Base-by-base conservation (phyloP, 2,797 vertebrate genomes). In the Sandelia bainsii region DNA sequence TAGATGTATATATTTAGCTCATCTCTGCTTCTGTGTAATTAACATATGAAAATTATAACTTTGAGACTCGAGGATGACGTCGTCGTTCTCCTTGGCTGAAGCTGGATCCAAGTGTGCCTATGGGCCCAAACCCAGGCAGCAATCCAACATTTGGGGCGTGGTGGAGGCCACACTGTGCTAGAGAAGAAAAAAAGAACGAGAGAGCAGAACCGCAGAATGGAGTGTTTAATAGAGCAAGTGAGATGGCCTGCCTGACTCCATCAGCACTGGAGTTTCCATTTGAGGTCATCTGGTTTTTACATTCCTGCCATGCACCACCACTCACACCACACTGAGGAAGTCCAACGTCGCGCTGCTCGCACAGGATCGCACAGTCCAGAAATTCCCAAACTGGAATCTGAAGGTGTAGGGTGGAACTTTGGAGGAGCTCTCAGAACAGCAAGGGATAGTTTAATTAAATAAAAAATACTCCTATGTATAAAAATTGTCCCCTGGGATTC, bases 261-360 rank as follows among this genome's bases (percentile, higher is more conserved):
- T 62, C 76, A 71, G 77, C n/a, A 62, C 87, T 88, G 89, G 82
- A 92, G 89, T 93, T 93, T 93, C 91, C 92, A 93, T 92, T 86
- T 90, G 90, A 91, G 91, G 88, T 93, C 90, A 93, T 93, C 91
- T 93, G 91, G 89, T 90, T 93, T 93, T 81, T 81, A 86, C 92
- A 93, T 93, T 93, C 91, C 90, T 92, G 83, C 84, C 81, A 87
- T 72, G 89, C 83, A 84, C 83, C 78, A 65, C 19, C 60, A 58
- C 81, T 84, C 84, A 29, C 80, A 82, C 79, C 74, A 58, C 49
- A 25, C 69, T 0, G 78, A 82, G 82, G 87, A 92, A 86, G 86
- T 90, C 83, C 72, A 79, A 51, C 71, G 48, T 48, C 48, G 34
- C 57, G 75, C 52, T 4, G 23, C 14, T 72, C 61, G 49, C 77